Base-by-base conservation (phyloP, 1,140 invertebrate genomes). In the Odontomachus brunneus region DNA sequence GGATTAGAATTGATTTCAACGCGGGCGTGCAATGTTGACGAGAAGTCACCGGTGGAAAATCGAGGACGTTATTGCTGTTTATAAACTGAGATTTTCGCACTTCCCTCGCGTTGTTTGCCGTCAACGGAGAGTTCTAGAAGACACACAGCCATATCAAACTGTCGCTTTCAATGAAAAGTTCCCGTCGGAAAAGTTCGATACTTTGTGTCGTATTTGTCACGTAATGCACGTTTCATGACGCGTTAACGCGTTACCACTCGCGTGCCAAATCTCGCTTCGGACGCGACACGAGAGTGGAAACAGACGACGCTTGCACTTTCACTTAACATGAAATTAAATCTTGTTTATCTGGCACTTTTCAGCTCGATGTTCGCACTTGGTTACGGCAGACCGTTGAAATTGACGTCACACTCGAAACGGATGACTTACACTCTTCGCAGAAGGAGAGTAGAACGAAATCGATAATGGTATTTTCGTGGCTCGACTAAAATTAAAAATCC, bases 1-100 rank as follows among this genome's bases (percentile, higher is more conserved):
- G 51, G 24, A 80, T 80, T 80, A 80, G 75, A 80, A 80, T 71
- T 80, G 75, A 80, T 80, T 80, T 71, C 75, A 33, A 71, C 71
- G 63, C 67, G 57, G 65, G 33, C 55, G 69, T 71, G 75, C 48
- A 80, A 59, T 71, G 57, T 48, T 48, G 24, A 15, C n/a, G 22
- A 57, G 66, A 57, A 80, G 59, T 44, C 51, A 38, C 22, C 29
- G 53, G 49, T 80, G 65, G 51, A 80, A 71, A 69, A 80, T 80
- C 65, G n/a, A 80, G 51, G 51, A 69, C 44, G 29, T 33, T 14
- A 69, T 78, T 69, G 55, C 33, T n/a, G 9, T 38, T 78, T 49
- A 26, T 55, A 74, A 60, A n/a, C n/a, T 55, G 22, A 66, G 15
- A 9, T 38, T 38, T 22, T 38, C 19, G 22, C 62, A 38, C 38